phyloP scores from a whole-genome alignment of 2,113 vertebrate species.

The Hemicordylus capensis region DNA sequence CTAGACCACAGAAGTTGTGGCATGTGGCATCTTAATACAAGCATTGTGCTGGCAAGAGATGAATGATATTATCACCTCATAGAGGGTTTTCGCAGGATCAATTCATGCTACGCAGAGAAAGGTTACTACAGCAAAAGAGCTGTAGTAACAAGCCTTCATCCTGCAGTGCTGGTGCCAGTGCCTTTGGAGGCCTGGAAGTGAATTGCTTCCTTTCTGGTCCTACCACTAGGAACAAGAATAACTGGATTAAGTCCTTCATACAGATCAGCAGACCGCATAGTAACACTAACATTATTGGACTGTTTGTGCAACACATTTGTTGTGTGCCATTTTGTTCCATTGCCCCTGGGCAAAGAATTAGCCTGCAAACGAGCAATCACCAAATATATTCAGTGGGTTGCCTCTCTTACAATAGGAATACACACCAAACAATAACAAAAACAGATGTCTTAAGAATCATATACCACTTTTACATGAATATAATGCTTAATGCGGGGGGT shows the following conservation, averaged over 20 bases:
- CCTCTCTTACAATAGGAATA: not conserved
- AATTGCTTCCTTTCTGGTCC: not conserved
- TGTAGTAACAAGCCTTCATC: not conserved
- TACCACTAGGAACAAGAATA: not conserved
- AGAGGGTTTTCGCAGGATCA: not conserved
- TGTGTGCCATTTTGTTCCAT: not conserved
- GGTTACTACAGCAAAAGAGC: not conserved
- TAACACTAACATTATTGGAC: not conserved
- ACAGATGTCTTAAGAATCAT: not conserved
- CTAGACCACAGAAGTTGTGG: not conserved
- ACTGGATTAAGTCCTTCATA: not conserved
- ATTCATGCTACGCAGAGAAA: not conserved
- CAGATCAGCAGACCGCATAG: not conserved
- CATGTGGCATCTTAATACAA: not conserved
- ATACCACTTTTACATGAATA: not conserved
- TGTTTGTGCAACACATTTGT: not conserved
- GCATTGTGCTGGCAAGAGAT: not conserved
- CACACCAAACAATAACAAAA: not conserved
- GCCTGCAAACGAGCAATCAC: not conserved
- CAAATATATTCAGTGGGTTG: not conserved
- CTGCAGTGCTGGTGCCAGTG: not conserved
- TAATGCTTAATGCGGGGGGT: slow-evolving; percentile 1
- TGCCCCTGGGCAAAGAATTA: not conserved
- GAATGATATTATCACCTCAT: not conserved
- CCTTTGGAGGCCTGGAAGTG: not conserved